Percentiles rank a stretch among this genome's conserved stretches.
These are phyloP conservation scores for Dromococcyx pavoninus DNA, from an alignment of 2,797 vertebrate species.

Conservation along the genomic window DNA sequence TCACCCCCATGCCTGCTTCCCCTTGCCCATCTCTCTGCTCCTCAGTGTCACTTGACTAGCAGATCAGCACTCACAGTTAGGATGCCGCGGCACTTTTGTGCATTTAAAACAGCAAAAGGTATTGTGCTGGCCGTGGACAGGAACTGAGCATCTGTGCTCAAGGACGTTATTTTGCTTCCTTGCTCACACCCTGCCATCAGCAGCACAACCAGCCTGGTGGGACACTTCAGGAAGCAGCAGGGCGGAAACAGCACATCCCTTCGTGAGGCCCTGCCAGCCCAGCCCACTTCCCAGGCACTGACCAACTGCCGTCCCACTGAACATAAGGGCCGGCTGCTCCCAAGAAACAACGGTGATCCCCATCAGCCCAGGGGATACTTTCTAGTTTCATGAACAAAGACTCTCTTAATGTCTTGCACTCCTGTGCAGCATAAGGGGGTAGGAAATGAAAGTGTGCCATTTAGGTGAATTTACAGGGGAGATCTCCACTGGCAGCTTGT, in stretches of 20 bases:
- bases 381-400: background rate
- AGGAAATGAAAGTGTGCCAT: background rate
- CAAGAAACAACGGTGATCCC: fast-evolving
- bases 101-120: background rate
- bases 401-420: background rate
- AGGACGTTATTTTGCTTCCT: background rate
- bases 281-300: background rate
- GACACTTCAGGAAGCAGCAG: background rate
- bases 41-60: background rate
- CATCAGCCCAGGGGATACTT: background rate
- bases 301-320: background rate
- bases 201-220: fast-evolving
- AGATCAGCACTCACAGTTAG: background rate
- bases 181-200: fast-evolving
- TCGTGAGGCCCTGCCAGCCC: background rate
- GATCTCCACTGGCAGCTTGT: background rate
- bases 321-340: background rate
- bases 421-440: fast-evolving
- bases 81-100: background rate
- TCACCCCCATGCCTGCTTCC: background rate
- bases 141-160: background rate
- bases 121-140: fast-evolving
- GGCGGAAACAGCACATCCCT: background rate
- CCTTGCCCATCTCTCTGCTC: background rate
- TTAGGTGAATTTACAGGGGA: background rate